Conservation (phyloP, 2,888 invertebrate species). For the Tuberolachnus salignus region DNA sequence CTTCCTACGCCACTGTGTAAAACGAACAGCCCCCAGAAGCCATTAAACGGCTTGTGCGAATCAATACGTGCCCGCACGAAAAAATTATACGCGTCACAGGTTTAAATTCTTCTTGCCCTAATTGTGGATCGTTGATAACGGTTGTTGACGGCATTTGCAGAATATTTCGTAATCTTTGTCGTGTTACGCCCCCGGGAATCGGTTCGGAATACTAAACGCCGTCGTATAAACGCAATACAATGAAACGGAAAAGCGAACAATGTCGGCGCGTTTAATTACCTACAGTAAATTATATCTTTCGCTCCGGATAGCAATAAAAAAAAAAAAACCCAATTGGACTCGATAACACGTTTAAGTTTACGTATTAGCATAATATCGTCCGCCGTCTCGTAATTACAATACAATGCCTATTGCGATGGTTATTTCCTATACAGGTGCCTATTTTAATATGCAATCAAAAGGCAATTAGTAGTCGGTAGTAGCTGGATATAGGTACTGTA, state of each 20-base stretch:
- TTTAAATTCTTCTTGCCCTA: conserved; percentile 2
- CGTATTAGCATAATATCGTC: neutral
- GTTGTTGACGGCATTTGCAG: neutral
- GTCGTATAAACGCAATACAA: conserved; percentile 12
- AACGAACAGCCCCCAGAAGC: neutral
- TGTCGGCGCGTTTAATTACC: neutral
- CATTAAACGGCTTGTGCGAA: conserved; percentile 3
- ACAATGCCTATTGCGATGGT: no score
- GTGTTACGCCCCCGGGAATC: conserved; percentile 1
- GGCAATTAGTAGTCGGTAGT: no score
- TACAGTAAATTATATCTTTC: conserved; percentile 3
- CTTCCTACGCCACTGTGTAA: neutral
- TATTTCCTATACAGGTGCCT: no score
- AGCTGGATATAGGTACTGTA: no score
- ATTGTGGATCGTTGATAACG: conserved; percentile 9
- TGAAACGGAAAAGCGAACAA: conserved; percentile 12
- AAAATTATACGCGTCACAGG: neutral
- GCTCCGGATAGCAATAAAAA: neutral
- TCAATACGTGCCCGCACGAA: conserved; percentile 1
- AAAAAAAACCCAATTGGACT: conserved; percentile 10
- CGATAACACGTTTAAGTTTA: neutral
- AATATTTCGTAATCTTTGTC: neutral
- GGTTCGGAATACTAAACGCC: conserved; percentile 11
- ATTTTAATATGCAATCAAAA: no score
- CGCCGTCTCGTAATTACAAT: no score